phyloP scores from a whole-genome alignment of 2,797 vertebrate species.

The Chanos chanos region DNA sequence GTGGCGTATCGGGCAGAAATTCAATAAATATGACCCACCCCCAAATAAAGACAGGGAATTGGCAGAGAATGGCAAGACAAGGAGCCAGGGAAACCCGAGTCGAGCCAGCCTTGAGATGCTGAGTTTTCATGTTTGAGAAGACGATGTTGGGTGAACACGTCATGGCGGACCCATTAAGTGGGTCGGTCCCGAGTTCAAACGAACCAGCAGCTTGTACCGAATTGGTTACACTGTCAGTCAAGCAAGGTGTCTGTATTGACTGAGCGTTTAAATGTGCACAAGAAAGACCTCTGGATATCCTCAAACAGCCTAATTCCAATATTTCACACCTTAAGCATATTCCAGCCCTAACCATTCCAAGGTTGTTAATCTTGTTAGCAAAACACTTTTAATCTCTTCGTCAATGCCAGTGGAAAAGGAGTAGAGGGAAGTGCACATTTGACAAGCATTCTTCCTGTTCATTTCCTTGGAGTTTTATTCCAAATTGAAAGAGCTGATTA shows the following conservation, averaged over 20 bases:
- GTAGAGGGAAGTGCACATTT: constrained; percentile 12
- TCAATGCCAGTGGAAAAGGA: constrained; percentile 5
- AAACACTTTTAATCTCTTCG: constrained; percentile 34
- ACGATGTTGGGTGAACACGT: no score
- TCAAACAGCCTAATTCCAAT: constrained; percentile 8
- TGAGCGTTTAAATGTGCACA: no score
- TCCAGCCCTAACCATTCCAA: constrained; percentile 21
- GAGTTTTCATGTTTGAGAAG: no score
- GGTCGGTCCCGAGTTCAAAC: no score
- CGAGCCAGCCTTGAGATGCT: no score
- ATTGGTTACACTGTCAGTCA: no score
- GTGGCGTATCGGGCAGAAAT: constrained; percentile 13
- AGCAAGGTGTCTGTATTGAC: no score
- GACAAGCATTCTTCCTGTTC: constrained; percentile 26
- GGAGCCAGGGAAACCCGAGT: no score
- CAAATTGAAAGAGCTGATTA: constrained; percentile 33
- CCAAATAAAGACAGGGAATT: no score
- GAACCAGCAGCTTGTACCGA: no score
- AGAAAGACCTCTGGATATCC: constrained; percentile 7
- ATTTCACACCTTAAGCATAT: neutral
- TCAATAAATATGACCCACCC: neutral
- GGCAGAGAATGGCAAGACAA: no score
- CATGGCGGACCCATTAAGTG: no score
- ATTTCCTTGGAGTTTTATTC: constrained; percentile 33
- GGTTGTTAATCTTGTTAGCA: constrained; percentile 26